Conservation (phyloP, 2,113 vertebrate species). For the Pomatostomus ruficeps region DNA sequence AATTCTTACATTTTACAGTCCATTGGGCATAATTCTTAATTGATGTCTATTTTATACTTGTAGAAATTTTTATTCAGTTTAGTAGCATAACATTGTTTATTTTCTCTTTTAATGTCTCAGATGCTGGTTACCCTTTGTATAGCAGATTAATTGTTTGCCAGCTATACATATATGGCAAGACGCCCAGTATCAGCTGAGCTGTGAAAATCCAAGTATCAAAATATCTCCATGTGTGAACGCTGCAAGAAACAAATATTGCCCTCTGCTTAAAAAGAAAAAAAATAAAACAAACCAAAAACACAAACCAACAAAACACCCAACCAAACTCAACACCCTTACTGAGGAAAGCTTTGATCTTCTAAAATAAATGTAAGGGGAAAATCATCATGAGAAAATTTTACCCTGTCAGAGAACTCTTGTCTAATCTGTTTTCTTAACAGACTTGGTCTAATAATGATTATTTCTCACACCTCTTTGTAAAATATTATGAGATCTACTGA, state of each 20-base stretch:
- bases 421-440: background rate
- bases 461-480: background rate
- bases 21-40: background rate
- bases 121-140: background rate
- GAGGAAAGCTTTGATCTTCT: background rate
- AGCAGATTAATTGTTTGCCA: constrained; percentile 3
- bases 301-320: background rate
- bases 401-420: background rate
- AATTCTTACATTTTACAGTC: background rate
- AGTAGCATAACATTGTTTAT: background rate
- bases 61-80: background rate
- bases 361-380: background rate
- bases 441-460: background rate
- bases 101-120: background rate
- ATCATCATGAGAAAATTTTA: background rate
- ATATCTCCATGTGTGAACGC: background rate
- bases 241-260: background rate
- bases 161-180: background rate
- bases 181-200: background rate
- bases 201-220: constrained; percentile 15
- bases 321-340: background rate
- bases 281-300: background rate
- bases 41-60: background rate
- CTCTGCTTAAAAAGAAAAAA: background rate
- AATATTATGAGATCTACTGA: background rate